A percentile compares a stretch with the other conserved stretches of the same genome.
phyloP scores from a whole-genome alignment of 1,140 invertebrate genomes.

The Listronotus bonariensis region DNA sequence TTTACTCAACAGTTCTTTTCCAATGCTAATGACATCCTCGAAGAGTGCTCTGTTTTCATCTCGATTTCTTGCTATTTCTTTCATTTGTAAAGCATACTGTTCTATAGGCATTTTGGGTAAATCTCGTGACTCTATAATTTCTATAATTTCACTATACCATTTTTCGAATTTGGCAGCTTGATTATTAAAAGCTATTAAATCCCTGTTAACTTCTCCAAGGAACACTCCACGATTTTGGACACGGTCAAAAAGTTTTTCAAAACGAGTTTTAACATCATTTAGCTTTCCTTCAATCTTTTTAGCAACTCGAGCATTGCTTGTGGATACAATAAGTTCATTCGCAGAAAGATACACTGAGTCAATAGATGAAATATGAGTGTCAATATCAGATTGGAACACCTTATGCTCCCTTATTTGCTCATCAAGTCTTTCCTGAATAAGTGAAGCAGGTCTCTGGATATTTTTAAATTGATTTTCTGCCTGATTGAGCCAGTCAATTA shows the following conservation, averaged over 20 bases:
- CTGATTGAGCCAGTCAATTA: constrained; percentile 83
- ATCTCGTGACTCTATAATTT: constrained; percentile 76
- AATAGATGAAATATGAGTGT: constrained; percentile 82
- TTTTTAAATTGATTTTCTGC: constrained; percentile 83
- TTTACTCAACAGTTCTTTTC: constrained; percentile 82
- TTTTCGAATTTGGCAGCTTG: constrained; percentile 71
- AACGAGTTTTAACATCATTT: constrained; percentile 80
- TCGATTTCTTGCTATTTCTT: constrained; percentile 54
- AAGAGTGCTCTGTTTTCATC: constrained; percentile 60
- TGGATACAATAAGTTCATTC: constrained; percentile 77
- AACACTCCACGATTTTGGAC: constrained; percentile 78
- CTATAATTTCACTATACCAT: constrained; percentile 73
- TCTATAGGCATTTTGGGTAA: constrained; percentile 69
- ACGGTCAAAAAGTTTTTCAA: constrained; percentile 83
- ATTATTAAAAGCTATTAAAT: constrained; percentile 73
- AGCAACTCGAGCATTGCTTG: constrained; percentile 83
- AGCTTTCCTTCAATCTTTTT: constrained; percentile 89
- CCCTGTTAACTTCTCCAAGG: constrained; percentile 77
- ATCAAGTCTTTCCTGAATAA: constrained; percentile 86
- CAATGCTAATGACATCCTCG: constrained; percentile 78
- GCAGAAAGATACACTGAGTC: constrained; percentile 80
- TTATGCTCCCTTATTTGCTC: constrained; percentile 71
- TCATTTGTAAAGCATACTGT: constrained; percentile 70
- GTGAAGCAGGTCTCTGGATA: constrained; percentile 73
- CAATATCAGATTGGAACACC: constrained; percentile 79